A percentile compares a stretch with the other conserved stretches of the same genome.
Evolutionary conservation across 2,113 vertebrate genomes (phyloP).

Genomic region (Isurus oxyrinchus): DNA sequence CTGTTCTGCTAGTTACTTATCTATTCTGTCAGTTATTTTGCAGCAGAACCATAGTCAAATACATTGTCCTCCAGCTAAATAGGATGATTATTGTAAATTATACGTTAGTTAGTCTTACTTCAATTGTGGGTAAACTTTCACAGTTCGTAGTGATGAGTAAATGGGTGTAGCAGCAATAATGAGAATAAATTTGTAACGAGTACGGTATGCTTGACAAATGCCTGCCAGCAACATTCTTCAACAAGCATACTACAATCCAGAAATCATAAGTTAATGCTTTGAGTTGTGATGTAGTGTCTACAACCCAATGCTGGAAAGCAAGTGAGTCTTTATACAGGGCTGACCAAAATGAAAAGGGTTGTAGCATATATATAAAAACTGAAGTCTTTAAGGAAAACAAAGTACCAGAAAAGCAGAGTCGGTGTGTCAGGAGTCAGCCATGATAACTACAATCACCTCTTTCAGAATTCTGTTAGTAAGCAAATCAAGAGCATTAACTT

Average conservation of each 20-base stretch:
- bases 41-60: neutral
- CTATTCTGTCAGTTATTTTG: neutral
- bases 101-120: neutral
- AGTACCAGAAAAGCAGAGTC: neutral
- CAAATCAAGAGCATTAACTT: neutral
- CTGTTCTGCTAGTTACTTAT: no score
- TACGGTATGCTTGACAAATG: neutral
- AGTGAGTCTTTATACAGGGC: neutral
- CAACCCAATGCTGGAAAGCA: neutral
- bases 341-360: neutral
- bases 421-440: neutral
- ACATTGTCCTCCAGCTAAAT: neutral
- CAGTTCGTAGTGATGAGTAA: neutral
- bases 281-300: neutral
- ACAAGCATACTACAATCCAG: neutral
- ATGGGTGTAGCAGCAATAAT: neutral
- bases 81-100: neutral
- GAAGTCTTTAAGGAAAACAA: neutral
- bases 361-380: neutral
- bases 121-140: neutral
- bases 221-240: no score
- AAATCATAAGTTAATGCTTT: neutral
- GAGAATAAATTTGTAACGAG: neutral
- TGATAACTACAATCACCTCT: neutral
- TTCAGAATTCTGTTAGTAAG: neutral